phyloP scores from a whole-genome alignment of 2,888 invertebrate genomes.

The Aethes cnicana region DNA sequence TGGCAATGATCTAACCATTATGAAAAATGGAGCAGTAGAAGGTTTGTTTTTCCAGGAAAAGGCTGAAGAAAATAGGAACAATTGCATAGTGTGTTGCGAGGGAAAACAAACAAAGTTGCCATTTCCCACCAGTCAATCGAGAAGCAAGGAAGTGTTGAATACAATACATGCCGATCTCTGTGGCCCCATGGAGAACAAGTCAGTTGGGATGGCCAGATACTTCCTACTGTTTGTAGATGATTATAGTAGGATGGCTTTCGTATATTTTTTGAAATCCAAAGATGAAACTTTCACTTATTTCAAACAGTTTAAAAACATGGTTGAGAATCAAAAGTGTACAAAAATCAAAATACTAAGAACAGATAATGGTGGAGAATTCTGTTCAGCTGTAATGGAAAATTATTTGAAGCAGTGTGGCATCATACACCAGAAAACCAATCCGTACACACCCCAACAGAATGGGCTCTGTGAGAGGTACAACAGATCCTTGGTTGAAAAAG shows the following conservation, averaged over 20 bases:
- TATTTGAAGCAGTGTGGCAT: slow-evolving; percentile 32
- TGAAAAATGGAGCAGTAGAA: slow-evolving; percentile 12
- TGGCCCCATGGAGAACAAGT: slow-evolving; percentile 31
- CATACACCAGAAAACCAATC: slow-evolving; percentile 28
- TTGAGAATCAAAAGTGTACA: slow-evolving; percentile 38
- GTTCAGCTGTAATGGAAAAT: slow-evolving; percentile 30
- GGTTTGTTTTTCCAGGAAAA: not conserved
- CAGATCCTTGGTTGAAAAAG: slow-evolving; percentile 33
- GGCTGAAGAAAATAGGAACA: not conserved
- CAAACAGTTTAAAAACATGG: slow-evolving; percentile 33
- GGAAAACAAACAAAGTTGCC: slow-evolving; percentile 37
- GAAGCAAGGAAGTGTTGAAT: slow-evolving; percentile 28
- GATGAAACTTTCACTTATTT: slow-evolving; percentile 37
- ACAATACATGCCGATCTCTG: slow-evolving; percentile 37
- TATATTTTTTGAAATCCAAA: slow-evolving; percentile 38
- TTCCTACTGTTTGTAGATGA: slow-evolving; percentile 48
- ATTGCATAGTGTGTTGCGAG: slow-evolving; percentile 33
- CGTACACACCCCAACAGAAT: slow-evolving; percentile 36
- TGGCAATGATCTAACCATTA: not conserved
- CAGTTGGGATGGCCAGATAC: slow-evolving; percentile 30
- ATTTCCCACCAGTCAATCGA: slow-evolving; percentile 21
- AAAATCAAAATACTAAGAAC: slow-evolving; percentile 34
- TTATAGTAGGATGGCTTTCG: slow-evolving; percentile 37
- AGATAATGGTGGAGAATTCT: slow-evolving; percentile 37
- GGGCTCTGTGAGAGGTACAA: slow-evolving; percentile 35